Evolutionary conservation across 2,113 vertebrate species (phyloP).

Genomic region (Lepisosteus osseus): DNA sequence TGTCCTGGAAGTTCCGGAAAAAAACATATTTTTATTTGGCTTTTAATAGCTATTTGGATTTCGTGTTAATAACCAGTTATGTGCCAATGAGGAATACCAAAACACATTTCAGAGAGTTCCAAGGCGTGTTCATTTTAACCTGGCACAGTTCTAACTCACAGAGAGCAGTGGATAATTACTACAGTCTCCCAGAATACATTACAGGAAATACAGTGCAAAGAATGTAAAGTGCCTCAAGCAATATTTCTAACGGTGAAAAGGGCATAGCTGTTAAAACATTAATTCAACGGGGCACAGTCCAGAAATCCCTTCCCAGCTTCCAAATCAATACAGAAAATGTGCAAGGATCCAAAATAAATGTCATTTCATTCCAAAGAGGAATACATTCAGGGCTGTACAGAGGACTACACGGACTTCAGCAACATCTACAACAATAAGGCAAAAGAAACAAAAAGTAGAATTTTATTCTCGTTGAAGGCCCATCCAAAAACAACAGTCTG

Average conservation of each 20-base stretch:
- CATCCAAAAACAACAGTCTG: conserved; percentile 33
- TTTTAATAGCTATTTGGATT: too few relatives aligned
- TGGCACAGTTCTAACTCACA: background rate
- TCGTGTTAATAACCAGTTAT: too few relatives aligned
- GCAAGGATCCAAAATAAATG: conserved; percentile 26
- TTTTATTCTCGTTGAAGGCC: background rate
- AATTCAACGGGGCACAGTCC: conserved; percentile 7
- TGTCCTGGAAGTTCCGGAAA: too few relatives aligned
- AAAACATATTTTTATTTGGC: too few relatives aligned
- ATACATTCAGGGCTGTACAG: too few relatives aligned
- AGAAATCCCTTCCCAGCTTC: conserved; percentile 26
- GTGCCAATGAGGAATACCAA: too few relatives aligned
- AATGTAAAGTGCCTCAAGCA: background rate
- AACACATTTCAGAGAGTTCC: too few relatives aligned
- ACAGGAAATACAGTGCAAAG: background rate
- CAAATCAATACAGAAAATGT: conserved; percentile 25
- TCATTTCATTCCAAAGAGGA: conserved; percentile 24
- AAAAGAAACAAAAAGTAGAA: conserved; percentile 31
- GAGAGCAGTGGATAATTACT: background rate
- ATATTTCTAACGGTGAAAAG: too few relatives aligned
- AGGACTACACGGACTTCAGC: background rate
- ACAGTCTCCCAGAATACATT: background rate
- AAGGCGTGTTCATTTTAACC: too few relatives aligned
- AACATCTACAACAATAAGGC: background rate
- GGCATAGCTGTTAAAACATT: background rate